Conservation (phyloP, 1,140 invertebrate genomes). For the Heterodera schachtii region DNA sequence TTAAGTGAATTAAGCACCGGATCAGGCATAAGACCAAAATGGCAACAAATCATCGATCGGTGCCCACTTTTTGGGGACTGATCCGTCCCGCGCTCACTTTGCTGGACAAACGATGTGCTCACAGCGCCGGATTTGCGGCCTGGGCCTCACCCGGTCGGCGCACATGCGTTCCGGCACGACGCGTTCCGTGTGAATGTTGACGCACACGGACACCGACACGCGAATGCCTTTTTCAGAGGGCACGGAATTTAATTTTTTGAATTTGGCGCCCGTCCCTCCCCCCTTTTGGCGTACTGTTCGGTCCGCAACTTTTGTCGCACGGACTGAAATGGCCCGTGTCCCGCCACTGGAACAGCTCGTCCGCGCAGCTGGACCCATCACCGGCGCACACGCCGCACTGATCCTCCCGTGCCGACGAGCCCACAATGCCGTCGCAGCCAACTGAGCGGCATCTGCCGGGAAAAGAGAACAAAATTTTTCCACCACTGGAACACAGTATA, state of each 20-base stretch:
- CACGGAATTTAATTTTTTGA: not conserved
- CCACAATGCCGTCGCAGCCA: slow-evolving; percentile 58
- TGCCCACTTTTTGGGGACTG: no score
- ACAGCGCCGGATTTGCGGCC: slow-evolving; percentile 49
- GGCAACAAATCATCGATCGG: no score
- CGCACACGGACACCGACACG: slow-evolving; percentile 57
- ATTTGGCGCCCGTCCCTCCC: no score
- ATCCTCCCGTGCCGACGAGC: slow-evolving; percentile 49
- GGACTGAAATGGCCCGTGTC: slow-evolving; percentile 55
- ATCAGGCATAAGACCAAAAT: no score
- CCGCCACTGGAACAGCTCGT: slow-evolving; percentile 52
- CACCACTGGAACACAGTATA: no score
- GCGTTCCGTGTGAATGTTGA: slow-evolving; percentile 52
- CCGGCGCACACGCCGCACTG: slow-evolving; percentile 58
- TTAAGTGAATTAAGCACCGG: no score
- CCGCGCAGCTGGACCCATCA: slow-evolving; percentile 50
- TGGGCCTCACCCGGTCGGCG: slow-evolving; percentile 51
- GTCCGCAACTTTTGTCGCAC: slow-evolving; percentile 55
- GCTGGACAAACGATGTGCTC: slow-evolving; percentile 51
- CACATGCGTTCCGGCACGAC: slow-evolving; percentile 58
- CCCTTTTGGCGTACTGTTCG: slow-evolving; percentile 36
- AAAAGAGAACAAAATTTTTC: no score
- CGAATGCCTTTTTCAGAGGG: slow-evolving; percentile 35
- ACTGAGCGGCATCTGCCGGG: slow-evolving; percentile 27
- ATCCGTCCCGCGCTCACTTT: slow-evolving; percentile 47